Conservation (phyloP, 2,888 invertebrate species). For the Cosmia pyralina region DNA sequence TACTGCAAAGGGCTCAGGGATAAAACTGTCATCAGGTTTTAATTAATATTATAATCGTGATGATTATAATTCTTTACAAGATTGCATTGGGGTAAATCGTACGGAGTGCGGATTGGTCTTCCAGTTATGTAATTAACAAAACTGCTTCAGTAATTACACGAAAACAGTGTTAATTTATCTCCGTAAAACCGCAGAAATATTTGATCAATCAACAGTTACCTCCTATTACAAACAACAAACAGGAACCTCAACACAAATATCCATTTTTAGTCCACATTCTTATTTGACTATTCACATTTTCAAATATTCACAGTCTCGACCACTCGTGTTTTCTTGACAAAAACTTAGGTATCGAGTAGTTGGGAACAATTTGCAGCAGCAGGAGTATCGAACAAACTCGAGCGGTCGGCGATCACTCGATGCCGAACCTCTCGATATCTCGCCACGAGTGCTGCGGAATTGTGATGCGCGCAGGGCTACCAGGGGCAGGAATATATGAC, state of each 20-base stretch:
- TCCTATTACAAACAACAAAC: neutral
- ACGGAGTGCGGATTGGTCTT: neutral
- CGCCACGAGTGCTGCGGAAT: slow-evolving; percentile 50
- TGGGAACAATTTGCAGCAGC: slow-evolving; percentile 57
- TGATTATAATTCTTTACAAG: neutral
- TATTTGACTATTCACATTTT: slow-evolving; percentile 30
- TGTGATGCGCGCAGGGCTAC: slow-evolving; percentile 54
- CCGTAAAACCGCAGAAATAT: neutral
- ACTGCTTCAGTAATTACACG: neutral
- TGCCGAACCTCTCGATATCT: slow-evolving; percentile 61
- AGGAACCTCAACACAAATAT: neutral
- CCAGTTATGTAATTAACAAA: neutral
- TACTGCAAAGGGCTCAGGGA: slow-evolving; percentile 17
- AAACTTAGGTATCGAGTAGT: slow-evolving; percentile 59
- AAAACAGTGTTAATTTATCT: neutral
- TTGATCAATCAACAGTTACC: neutral
- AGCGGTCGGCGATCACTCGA: slow-evolving; percentile 59
- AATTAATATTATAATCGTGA: slow-evolving; percentile 17
- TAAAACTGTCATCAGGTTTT: slow-evolving; percentile 24
- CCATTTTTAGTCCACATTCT: neutral
- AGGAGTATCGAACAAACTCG: slow-evolving; percentile 57
- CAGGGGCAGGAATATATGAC: neutral
- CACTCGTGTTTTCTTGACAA: slow-evolving; percentile 40
- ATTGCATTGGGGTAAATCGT: neutral
- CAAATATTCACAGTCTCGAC: slow-evolving; percentile 28